Conservation (phyloP, 1,140 invertebrate genomes). For the Tetranychus urticae region DNA sequence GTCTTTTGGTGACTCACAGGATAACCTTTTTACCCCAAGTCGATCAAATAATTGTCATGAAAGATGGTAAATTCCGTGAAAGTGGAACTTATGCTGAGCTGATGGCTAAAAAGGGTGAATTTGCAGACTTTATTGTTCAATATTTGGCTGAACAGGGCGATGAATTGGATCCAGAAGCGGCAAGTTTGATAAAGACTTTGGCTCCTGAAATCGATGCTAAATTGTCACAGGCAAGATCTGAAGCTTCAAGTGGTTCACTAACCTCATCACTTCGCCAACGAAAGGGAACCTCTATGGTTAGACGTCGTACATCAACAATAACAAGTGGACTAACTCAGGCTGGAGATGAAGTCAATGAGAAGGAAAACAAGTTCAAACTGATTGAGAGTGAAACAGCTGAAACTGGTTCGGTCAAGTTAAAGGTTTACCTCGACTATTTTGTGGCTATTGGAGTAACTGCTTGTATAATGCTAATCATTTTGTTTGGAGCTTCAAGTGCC, state of each 20-base stretch:
- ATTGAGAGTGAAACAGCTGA: conserved; percentile 4
- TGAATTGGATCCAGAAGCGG: neutral
- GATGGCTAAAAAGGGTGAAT: conserved; percentile 13
- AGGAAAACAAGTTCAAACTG: conserved; percentile 30
- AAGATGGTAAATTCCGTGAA: conserved; percentile 18
- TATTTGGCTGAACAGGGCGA: neutral
- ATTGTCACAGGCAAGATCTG: neutral
- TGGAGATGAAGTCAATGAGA: neutral
- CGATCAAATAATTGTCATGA: conserved; percentile 21
- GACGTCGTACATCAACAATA: neutral
- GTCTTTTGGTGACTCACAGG: conserved; percentile 21
- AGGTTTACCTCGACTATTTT: conserved; percentile 4
- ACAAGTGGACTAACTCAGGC: neutral
- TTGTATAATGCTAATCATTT: conserved; percentile 3
- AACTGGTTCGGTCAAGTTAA: conserved; percentile 9
- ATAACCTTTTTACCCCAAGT: conserved; percentile 19
- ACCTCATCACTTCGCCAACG: neutral
- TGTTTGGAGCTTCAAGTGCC: conserved; percentile 10
- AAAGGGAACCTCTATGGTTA: neutral
- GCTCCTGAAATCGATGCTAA: neutral
- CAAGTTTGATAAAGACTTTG: neutral
- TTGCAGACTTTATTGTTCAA: conserved; percentile 18
- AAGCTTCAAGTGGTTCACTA: neutral
- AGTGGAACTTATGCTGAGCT: conserved; percentile 20
- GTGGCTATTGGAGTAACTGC: conserved; percentile 1